Percentiles rank a stretch among this genome's conserved stretches.
Evolutionary conservation across 2,113 vertebrate species (phyloP).

Genomic region (Sitta europaea): DNA sequence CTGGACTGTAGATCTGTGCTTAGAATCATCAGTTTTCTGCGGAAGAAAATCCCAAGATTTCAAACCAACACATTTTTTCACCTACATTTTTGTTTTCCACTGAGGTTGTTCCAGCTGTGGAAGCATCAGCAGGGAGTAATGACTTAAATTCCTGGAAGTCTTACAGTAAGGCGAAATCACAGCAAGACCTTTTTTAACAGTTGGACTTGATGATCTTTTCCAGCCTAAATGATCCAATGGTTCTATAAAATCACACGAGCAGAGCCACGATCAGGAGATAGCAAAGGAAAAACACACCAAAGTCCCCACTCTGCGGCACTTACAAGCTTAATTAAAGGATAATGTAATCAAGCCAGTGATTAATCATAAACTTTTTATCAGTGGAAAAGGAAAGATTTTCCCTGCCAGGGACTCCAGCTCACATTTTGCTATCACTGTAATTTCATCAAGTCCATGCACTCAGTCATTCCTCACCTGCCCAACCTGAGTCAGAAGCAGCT

Average conservation of each 20-base stretch:
- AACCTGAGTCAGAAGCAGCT: background rate
- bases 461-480: background rate
- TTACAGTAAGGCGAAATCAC: background rate
- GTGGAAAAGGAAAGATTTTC: background rate
- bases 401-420: background rate
- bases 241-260: background rate
- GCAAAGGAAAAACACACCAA: background rate
- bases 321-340: background rate
- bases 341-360: background rate
- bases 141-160: background rate
- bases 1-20: background rate
- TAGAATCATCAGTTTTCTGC: background rate
- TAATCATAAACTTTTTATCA: constrained; percentile 56
- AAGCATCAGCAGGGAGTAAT: background rate
- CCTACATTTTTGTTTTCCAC: background rate
- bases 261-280: background rate
- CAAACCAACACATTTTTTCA: background rate
- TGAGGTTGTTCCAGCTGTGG: background rate
- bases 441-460: background rate
- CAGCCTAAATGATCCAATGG: background rate
- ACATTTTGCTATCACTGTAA: background rate
- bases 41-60: background rate
- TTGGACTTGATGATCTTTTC: background rate
- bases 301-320: constrained; percentile 1
- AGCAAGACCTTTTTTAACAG: background rate